Evolutionary conservation across 2,888 invertebrate genomes (phyloP).

Genomic region (Lycaena phlaeas): DNA sequence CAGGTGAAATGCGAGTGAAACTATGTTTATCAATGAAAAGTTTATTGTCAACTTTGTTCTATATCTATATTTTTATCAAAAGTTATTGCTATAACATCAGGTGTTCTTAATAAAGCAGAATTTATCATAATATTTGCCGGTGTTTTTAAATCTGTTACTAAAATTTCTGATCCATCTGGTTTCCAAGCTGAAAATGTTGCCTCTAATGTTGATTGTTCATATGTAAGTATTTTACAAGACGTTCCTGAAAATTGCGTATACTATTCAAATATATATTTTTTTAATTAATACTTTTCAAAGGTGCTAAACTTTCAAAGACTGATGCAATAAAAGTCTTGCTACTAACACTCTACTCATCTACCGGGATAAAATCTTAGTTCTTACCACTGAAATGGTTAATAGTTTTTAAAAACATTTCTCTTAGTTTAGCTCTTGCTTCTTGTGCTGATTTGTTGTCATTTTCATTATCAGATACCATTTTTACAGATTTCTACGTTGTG

Average conservation of each 20-base stretch:
- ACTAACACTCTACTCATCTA: too few species aligned
- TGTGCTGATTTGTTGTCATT: slow-evolving; percentile 27
- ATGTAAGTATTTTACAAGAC: slow-evolving; percentile 44
- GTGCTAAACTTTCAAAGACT: too few species aligned
- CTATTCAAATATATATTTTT: not conserved
- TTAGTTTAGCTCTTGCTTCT: slow-evolving; percentile 34
- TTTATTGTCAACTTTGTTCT: too few species aligned
- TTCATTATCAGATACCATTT: slow-evolving; percentile 18
- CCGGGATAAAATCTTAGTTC: too few species aligned
- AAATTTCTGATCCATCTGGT: slow-evolving; percentile 41
- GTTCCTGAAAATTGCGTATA: slow-evolving; percentile 31
- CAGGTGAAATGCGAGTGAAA: too few species aligned
- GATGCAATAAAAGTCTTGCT: too few species aligned
- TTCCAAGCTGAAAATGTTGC: slow-evolving; percentile 48
- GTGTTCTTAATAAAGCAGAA: slow-evolving; percentile 42
- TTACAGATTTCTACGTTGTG: not conserved
- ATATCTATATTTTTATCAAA: slow-evolving; percentile 27
- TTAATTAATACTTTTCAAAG: not conserved
- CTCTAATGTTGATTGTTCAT: slow-evolving; percentile 40
- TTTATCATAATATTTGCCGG: slow-evolving; percentile 37
- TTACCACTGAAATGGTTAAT: slow-evolving; percentile 43
- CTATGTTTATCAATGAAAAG: too few species aligned
- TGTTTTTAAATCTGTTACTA: slow-evolving; percentile 43
- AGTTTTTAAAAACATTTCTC: slow-evolving; percentile 47
- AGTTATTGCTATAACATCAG: slow-evolving; percentile 46